Base-by-base conservation (phyloP, 92 coral and sea anemone species). In the Ricordea florida region DNA sequence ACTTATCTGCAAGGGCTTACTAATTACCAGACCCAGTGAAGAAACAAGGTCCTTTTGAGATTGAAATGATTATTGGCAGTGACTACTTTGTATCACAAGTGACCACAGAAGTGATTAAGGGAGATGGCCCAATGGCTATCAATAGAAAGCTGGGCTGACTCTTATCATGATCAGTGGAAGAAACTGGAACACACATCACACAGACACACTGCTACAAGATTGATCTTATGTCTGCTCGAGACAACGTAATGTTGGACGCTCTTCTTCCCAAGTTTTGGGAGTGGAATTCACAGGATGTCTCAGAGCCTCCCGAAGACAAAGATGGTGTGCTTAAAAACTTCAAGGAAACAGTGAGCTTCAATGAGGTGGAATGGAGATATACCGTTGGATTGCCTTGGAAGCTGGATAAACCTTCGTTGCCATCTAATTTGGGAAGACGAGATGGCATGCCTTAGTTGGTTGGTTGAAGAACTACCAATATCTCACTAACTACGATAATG, bases 381-480 rank as follows among this genome's bases (percentile, higher is more conserved):
- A 33, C 43, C 21, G 66, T 59, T 28, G 43, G 31, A 36, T 59
- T 59, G 47, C 66, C 46, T 8, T 59, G 66, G 66, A 59, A 59
- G 34, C 44, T 15, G 21, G 20, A 4, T 36, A 30, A 15, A 24
- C 44, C 47, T 16, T 13, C 66, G 4, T 23, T 59, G 38, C 66
- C 66, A 13, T 61, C 48, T 20, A 61, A 36, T 34, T 31, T 61
- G 15, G 50, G 47, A 61, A 61, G 23, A 56, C 20, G 3, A 61
- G 68, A 15, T 31, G 34, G 50, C 21, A 32, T 32, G 3, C 66
- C 3, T 34, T 59, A 37, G 26, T 59, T n/a, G 47, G 46, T 23
- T 45, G 66, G 15, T 24, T 59, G 66, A 45, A 6, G 23, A 37
- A 37, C n/a, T n/a, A n/a, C n/a, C n/a, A 48, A 48, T 30, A 48